Conservation (phyloP, 2,113 vertebrate species). For the Rhagologus leucostigma region DNA sequence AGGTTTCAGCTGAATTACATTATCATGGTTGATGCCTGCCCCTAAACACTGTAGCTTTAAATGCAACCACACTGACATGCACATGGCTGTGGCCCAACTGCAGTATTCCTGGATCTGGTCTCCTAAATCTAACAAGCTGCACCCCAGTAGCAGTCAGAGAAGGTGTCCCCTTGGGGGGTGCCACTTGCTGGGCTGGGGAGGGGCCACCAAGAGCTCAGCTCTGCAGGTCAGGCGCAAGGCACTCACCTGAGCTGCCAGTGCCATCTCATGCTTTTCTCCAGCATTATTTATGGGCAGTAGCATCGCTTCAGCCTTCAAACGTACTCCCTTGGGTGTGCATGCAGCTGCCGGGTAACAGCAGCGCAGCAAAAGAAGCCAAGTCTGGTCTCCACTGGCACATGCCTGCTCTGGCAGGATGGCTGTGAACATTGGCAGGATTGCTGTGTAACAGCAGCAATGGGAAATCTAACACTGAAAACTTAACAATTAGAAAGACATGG, state of each 20-base stretch:
- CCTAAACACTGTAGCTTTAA: not conserved
- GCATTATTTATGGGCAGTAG: not conserved
- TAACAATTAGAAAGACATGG: not conserved
- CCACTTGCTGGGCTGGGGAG: not conserved
- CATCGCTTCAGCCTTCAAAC: not conserved
- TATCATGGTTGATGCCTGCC: rapidly evolving
- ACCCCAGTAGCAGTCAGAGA: not conserved
- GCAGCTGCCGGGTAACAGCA: not conserved
- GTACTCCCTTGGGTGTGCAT: not conserved
- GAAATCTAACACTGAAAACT: not conserved
- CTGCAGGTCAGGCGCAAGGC: not conserved
- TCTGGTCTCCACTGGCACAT: not conserved
- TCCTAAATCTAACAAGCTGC: not conserved
- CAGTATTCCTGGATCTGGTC: not conserved
- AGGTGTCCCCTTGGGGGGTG: not conserved
- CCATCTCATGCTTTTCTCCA: not conserved
- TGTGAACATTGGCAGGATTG: not conserved
- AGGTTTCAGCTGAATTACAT: not conserved
- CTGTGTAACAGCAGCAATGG: not conserved
- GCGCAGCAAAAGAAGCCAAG: not conserved
- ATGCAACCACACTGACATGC: not conserved
- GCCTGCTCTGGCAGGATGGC: not conserved
- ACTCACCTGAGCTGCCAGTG: not conserved
- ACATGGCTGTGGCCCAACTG: not conserved
- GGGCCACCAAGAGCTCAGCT: not conserved